These are phyloP conservation scores for Prunella strophiata DNA, from an alignment of 2,797 vertebrate species.

Conservation along the genomic window DNA sequence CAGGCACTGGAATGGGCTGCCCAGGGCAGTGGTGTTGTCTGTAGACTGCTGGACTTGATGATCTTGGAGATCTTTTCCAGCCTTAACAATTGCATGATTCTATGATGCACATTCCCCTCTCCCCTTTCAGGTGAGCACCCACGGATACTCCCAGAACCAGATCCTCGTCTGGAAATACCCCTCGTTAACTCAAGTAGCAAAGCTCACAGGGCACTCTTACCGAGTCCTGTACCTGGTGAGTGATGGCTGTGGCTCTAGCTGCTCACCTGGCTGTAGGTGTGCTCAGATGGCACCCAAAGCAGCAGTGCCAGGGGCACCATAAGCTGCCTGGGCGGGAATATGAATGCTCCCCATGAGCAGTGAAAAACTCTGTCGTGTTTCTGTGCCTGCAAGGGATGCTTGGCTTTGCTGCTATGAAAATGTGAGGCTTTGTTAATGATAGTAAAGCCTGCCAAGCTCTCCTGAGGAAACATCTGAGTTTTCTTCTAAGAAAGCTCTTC, in stretches of 20 bases:
- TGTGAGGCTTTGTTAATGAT: slow-evolving; percentile 4
- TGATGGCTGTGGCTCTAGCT: not conserved
- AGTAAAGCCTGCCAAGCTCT: slow-evolving; percentile 1
- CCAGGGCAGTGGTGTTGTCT: not conserved
- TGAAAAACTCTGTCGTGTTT: not conserved
- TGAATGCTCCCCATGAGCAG: not conserved
- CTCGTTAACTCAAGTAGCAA: slow-evolving; percentile 96
- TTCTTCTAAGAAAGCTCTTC: not conserved
- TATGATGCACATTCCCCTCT: not conserved
- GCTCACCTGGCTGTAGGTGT: not conserved
- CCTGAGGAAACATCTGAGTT: not conserved
- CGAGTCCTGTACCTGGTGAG: slow-evolving; percentile 96
- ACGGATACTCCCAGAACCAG: slow-evolving; percentile 99
- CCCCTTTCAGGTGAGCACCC: slow-evolving; percentile 91
- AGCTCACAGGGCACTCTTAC: slow-evolving; percentile 96
- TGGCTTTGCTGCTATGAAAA: slow-evolving; percentile 14
- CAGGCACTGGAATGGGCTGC: not conserved
- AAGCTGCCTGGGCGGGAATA: not conserved
- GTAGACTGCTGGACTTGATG: not conserved
- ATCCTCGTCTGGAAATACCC: slow-evolving; percentile 99
- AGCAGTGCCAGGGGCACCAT: not conserved
- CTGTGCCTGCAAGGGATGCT: not conserved
- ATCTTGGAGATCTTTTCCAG: not conserved
- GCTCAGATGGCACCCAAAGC: not conserved
- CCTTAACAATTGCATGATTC: not conserved